Base-by-base conservation (phyloP, 2,888 invertebrate species). In the Lasioglossum vierecki region DNA sequence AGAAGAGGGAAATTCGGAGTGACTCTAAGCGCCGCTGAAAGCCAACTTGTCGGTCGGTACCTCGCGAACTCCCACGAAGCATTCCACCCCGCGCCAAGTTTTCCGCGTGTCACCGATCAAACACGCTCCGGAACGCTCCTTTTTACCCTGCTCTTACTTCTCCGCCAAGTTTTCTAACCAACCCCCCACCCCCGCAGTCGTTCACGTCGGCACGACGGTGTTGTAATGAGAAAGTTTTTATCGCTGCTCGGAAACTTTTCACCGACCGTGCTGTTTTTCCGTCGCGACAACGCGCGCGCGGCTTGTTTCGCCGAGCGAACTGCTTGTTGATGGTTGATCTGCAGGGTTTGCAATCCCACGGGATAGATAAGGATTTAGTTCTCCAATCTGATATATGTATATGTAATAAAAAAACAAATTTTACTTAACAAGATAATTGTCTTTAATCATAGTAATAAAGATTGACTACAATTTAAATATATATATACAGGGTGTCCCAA, bases 61-160 rank as follows among this genome's bases (percentile, higher is more conserved):
- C 41, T 18, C 80, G 30, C 30, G 79, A 76, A 84, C 84, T 84
- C 79, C 75, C 84, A 84, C 84, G 84, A 84, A 79, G 84, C 79
- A 71, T 78, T 63, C 70, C 53, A 49, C 84, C 57, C 82, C 46
- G 57, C 26, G 68, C 22, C 9, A 70, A 74, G 35, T 63, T 75
- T 63, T 53, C 63, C 71, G 53, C 49, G 74, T n/a, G 46, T 57
- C 53, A 66, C 66, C 66, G 66, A 66, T 66, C 35, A 30, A 66
- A 66, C 35, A 66, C 35, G 63, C 63, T 63, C 63, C 63, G 66
- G 66, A 30, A 73, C 73, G 80, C 68, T 46, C 44, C 41, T 35
- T 41, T 68, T 22, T 72, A n/a, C 3, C 9, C 26, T 53, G 6
- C 39, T 49, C 70, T 53, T 53, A 53, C 76, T 68, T n/a, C 26